Evolutionary conservation across 2,797 vertebrate species (phyloP), one percentile per base, ranked within the genome.

Genomic region (Anguilla marmorata): DNA sequence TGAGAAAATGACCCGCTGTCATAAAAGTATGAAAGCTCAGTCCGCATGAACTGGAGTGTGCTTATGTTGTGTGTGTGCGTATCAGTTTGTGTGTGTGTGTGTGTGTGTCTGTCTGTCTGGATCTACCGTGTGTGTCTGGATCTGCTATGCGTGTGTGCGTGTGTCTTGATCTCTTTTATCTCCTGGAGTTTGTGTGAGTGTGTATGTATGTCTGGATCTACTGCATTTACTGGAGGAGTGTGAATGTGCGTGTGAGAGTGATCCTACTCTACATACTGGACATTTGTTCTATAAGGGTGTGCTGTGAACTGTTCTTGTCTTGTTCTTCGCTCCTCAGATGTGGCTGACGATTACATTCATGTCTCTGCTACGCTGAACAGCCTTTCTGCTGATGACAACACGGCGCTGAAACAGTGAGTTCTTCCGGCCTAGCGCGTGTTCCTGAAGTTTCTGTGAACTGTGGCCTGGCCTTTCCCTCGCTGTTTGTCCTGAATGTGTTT

Each of bases 291-390:
- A 2, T 60, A 9, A 24, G 21, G 8, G 3, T 66, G 60, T 66
- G 24, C 5, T n/a, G 60, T 66, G 60, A 24, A 24, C 24, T 66
- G 90, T 95, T 84, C 90, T 84, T 27, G 19, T 24, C 88, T 88
- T 50, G 88, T 89, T 93, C 94, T 45, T 93, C 56, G 94, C 88
- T 86, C 91, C 92, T 30, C 93, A 99, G 98, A 95, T 97, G 97
- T 99, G 91, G 97, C 98, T 86, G 98, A 99, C 92, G 98, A 99
- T 93, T 99, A 99, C 92, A 98, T 99, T 93, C 97, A 97, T 88
- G 96, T 98, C 88, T 98, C 98, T 89, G 95, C 97, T 89, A 97
- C 96, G 84, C 93, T 99, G 91, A 98, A 95, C 93, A 97, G 90
- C 89, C 92, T 98, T 85, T 96, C 96, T 88, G 93, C 97, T 88